Evolutionary conservation across 2,888 invertebrate genomes (phyloP), one percentile per base, ranked within the genome.

Genomic region (Antheraea assamensis): DNA sequence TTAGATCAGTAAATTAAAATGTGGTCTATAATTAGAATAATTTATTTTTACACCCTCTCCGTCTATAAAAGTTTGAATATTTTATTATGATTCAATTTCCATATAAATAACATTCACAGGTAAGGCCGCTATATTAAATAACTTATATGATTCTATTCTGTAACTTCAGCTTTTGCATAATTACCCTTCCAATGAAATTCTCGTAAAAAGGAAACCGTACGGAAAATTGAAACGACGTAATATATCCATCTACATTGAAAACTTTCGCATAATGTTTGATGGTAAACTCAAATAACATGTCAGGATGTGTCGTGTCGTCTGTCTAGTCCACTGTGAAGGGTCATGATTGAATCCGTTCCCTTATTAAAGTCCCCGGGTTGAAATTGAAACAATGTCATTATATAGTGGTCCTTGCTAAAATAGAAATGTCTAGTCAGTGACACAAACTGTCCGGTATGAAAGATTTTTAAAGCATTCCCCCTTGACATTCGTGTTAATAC

Each of bases 281-380:
- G 21, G 35, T 68, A 68, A 68, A 35, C 68, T n/a, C 58, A 73
- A 73, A 73, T 73, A 58, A 73, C 70, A 70, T 73, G 73, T 73
- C 73, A 73, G 5, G 35, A 47, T 15, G 70, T 21, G 52, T 72
- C 73, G 24, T 42, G 73, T 61, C 58, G 58, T 55, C 70, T 47
- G 73, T 55, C 70, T 73, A 19, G 35, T 15, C 42, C 35, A 24
- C n/a, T 42, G 71, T n/a, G 64, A 64, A 27, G 42, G 73, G 58
- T 68, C 68, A 68, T 68, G 68, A 68, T 68, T 68, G 68, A 68
- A 68, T 64, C 68, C 68, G 35, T 21, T 68, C 68, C 68, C 68
- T 68, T 35, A 35, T 68, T 68, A 68, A 68, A 68, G 31, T 68
- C 35, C n/a, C 68, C 35, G 35, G 68, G 21, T n/a, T 64, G 61